These are phyloP conservation scores for Leistus spinibarbis DNA, from an alignment of 2,888 invertebrate genomes.

Conservation along the genomic window DNA sequence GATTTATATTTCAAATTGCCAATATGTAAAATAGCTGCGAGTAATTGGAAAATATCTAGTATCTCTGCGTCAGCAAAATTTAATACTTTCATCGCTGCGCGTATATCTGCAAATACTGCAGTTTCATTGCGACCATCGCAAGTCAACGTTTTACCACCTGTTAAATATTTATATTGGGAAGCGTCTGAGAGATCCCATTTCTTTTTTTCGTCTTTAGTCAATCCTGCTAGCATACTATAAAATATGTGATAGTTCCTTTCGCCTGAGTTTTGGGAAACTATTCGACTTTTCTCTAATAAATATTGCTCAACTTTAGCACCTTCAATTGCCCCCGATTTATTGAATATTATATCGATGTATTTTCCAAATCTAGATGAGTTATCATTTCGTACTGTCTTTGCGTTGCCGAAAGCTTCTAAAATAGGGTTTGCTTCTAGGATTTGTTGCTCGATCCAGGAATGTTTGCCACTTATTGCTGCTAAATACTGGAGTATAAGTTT, in stretches of 20 bases:
- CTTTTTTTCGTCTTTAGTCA: conserved; percentile 78
- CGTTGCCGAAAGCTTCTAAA: conserved; percentile 96
- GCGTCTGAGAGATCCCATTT: conserved; percentile 76
- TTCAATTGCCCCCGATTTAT: conserved; percentile 75
- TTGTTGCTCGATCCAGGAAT: conserved; percentile 97
- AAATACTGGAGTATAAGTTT: conserved; percentile 92
- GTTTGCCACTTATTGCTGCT: conserved; percentile 92
- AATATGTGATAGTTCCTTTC: conserved; percentile 97
- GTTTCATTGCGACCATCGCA: conserved; percentile 86
- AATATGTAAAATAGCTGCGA: conserved; percentile 87
- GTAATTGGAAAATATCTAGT: conserved; percentile 80
- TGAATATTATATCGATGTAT: conserved; percentile 89
- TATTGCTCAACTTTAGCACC: conserved; percentile 96
- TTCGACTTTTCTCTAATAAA: conserved; percentile 90
- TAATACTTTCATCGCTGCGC: conserved; percentile 91
- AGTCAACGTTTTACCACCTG: conserved; percentile 75
- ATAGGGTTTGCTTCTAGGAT: conserved; percentile 97
- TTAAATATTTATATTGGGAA: conserved; percentile 79
- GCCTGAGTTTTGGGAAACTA: conserved; percentile 85
- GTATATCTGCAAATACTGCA: conserved; percentile 84
- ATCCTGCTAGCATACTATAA: conserved; percentile 86
- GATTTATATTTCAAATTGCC: conserved; percentile 89
- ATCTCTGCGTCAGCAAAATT: conserved; percentile 85
- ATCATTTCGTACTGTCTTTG: conserved; percentile 93
- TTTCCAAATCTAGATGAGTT: conserved; percentile 97